Conservation (phyloP, 2,113 vertebrate species). For the Acanthochromis polyacanthus region DNA sequence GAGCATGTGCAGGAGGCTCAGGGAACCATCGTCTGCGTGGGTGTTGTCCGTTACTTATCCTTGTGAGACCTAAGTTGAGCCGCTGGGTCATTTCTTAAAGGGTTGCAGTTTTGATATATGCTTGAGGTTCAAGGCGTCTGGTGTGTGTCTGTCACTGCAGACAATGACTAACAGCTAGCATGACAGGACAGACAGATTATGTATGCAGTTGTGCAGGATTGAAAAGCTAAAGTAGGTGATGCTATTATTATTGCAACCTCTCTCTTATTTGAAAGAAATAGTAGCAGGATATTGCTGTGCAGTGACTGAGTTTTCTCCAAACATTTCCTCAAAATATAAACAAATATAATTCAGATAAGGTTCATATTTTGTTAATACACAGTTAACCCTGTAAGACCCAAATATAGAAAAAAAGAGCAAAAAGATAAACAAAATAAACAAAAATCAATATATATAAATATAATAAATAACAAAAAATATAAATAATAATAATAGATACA, state of each 20-base stretch:
- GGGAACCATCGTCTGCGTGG: not conserved
- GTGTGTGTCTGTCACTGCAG: not conserved
- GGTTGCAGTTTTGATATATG: not conserved
- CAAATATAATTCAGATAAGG: too few species aligned
- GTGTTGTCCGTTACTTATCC: constrained; percentile 1
- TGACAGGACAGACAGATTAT: not conserved
- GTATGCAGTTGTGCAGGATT: not conserved
- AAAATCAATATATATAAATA: too few species aligned
- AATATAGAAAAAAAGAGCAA: too few species aligned
- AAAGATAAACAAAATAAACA: too few species aligned
- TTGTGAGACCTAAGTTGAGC: not conserved
- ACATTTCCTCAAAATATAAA: too few species aligned
- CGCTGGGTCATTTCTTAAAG: not conserved
- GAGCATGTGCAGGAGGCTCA: not conserved
- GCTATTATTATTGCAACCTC: not conserved
- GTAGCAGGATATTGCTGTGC: too few species aligned
- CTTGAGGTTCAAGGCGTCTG: not conserved
- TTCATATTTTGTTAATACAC: too few species aligned
- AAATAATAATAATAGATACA: too few species aligned
- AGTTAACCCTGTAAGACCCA: too few species aligned
- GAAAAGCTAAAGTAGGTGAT: not conserved
- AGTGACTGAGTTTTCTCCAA: too few species aligned
- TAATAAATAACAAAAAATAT: too few species aligned
- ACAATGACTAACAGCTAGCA: not conserved
- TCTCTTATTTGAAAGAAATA: constrained; percentile 2